A percentile compares a stretch with the other conserved stretches of the same genome.
Conservation (phyloP, 2,888 invertebrate genomes). For the Cecidostiba fungosa region DNA sequence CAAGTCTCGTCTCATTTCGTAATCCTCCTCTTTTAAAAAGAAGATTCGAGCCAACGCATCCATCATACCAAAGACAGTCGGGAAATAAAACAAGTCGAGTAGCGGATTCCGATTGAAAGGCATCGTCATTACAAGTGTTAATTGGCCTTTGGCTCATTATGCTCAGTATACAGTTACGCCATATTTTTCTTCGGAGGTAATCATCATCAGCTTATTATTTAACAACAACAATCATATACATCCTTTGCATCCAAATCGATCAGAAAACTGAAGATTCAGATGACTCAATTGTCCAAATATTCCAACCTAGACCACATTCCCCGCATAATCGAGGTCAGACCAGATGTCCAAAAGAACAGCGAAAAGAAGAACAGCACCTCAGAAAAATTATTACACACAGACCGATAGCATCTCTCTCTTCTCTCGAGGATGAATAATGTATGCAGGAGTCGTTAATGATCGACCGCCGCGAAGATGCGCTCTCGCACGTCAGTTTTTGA, state of each 20-base stretch:
- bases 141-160: constrained; percentile 18
- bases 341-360: neutral
- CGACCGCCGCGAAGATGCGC: constrained; percentile 1
- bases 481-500: neutral
- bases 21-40: neutral
- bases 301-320: neutral
- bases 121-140: constrained; percentile 31
- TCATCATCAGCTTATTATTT: too few relatives aligned
- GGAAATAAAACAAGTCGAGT: neutral
- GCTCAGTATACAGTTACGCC: neutral
- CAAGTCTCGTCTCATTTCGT: neutral
- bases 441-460: constrained; percentile 10
- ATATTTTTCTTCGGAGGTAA: neutral
- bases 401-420: neutral
- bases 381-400: neutral
- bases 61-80: neutral
- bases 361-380: neutral
- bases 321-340: neutral
- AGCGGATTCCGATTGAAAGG: neutral
- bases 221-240: too few relatives aligned
- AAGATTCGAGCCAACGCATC: neutral
- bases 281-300: neutral
- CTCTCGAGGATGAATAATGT: constrained; percentile 15
- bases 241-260: too few relatives aligned
- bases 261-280: too few relatives aligned